These are phyloP conservation scores for Lepidurus couesii DNA, from an alignment of 1,140 invertebrate genomes.

Conservation along the genomic window DNA sequence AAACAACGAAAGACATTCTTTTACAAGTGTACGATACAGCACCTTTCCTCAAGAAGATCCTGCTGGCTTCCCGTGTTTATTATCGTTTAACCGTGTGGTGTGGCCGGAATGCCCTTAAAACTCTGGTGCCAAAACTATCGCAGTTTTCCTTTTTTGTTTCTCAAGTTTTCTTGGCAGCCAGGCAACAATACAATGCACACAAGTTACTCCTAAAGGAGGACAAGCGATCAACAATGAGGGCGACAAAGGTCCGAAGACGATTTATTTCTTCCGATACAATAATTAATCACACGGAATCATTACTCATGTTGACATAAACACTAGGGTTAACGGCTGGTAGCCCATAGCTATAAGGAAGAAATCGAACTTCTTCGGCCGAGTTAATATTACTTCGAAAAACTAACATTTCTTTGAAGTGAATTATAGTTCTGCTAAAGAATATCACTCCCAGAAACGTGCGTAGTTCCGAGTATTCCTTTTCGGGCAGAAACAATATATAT, in stretches of 20 bases:
- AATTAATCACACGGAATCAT: background rate
- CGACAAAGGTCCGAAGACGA: background rate
- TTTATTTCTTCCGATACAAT: background rate
- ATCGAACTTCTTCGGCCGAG: no score
- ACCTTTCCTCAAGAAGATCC: background rate
- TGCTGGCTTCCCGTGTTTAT: background rate
- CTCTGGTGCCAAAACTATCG: constrained; percentile 6
- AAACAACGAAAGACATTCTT: background rate
- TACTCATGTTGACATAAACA: background rate
- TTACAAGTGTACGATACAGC: background rate
- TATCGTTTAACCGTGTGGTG: background rate
- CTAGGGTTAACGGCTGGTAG: background rate
- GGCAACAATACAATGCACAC: background rate
- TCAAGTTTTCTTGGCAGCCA: background rate
- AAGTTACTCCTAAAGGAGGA: background rate
- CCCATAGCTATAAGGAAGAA: no score
- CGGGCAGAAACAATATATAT: no score
- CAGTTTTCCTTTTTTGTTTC: background rate
- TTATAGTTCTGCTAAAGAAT: no score
- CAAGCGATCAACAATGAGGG: background rate
- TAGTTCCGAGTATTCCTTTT: no score
- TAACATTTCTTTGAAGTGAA: no score
- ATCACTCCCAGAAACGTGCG: no score
- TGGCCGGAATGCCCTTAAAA: background rate
- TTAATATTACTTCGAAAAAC: no score